These are phyloP conservation scores for Mantis religiosa DNA, from an alignment of 2,888 invertebrate genomes.

Conservation along the genomic window DNA sequence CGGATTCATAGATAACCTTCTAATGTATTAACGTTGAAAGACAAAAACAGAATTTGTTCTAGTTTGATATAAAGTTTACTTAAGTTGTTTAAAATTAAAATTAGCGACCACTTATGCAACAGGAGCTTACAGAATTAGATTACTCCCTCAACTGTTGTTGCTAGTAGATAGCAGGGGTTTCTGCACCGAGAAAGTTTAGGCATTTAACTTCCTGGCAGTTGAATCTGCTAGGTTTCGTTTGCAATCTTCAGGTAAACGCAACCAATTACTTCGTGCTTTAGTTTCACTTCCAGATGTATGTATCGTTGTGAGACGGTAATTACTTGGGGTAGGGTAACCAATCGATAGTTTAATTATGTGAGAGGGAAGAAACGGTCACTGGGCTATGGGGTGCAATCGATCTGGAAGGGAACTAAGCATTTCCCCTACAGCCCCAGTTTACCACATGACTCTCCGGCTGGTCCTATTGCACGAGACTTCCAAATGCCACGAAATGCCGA, in stretches of 20 bases:
- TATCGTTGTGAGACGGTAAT: not conserved
- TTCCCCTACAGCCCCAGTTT: not conserved
- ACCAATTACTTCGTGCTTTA: not conserved
- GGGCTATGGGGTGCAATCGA: not conserved
- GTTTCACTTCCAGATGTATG: not conserved
- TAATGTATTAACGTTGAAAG: too few relatives aligned
- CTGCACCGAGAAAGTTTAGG: not conserved
- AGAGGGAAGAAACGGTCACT: not conserved
- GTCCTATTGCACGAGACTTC: not conserved
- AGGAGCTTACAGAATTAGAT: too few relatives aligned
- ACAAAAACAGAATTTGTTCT: too few relatives aligned
- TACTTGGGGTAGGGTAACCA: not conserved
- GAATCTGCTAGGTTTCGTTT: not conserved
- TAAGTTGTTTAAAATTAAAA: too few relatives aligned
- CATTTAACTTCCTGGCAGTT: not conserved
- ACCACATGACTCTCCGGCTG: not conserved
- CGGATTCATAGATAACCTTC: too few relatives aligned
- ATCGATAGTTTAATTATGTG: constrained; percentile 17
- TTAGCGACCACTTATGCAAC: too few relatives aligned
- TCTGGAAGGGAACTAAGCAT: not conserved
- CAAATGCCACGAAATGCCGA: not conserved
- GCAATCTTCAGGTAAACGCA: not conserved
- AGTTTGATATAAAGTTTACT: too few relatives aligned
- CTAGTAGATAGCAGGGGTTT: too few relatives aligned
- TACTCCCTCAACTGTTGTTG: too few relatives aligned